These are phyloP conservation scores for Eristalis pertinax DNA, from an alignment of 2,888 invertebrate species.

Conservation along the genomic window DNA sequence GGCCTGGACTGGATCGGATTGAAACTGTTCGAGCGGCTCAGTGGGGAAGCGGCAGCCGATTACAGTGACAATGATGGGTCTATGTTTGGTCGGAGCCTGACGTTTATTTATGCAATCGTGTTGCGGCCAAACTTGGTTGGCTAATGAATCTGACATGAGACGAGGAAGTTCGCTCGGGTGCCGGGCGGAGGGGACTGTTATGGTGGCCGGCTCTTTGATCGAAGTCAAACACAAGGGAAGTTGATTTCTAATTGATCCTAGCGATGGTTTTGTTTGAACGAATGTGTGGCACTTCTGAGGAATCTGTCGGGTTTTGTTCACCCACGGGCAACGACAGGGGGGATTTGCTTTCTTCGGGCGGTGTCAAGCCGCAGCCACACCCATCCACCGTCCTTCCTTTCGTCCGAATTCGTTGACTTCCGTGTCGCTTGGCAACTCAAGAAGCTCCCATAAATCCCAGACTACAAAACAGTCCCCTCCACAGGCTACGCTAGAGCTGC, in stretches of 20 bases:
- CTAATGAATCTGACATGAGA: constrained; percentile 47
- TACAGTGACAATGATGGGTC: constrained; percentile 60
- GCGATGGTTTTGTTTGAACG: not conserved
- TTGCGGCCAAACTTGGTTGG: constrained; percentile 45
- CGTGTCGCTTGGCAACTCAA: no score
- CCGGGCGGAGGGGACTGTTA: not conserved
- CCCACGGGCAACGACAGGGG: not conserved
- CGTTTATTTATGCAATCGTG: constrained; percentile 65
- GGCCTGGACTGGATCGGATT: constrained; percentile 21
- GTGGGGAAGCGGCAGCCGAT: constrained; percentile 17
- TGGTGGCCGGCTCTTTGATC: not conserved
- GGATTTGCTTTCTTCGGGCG: no score
- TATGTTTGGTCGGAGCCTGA: constrained; percentile 42
- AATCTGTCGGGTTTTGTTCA: not conserved
- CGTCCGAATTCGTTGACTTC: no score
- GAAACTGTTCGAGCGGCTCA: constrained; percentile 17
- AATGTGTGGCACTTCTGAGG: not conserved
- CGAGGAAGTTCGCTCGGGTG: not conserved
- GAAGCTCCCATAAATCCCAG: no score
- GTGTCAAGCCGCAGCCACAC: no score
- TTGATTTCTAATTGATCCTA: not conserved
- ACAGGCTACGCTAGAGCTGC: no score
- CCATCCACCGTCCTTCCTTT: no score
- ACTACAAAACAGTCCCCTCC: no score
- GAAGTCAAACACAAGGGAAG: not conserved